A percentile compares a stretch with the other conserved stretches of the same genome.
Conservation (phyloP, 2,888 invertebrate species). For the Chironomus riparius region DNA sequence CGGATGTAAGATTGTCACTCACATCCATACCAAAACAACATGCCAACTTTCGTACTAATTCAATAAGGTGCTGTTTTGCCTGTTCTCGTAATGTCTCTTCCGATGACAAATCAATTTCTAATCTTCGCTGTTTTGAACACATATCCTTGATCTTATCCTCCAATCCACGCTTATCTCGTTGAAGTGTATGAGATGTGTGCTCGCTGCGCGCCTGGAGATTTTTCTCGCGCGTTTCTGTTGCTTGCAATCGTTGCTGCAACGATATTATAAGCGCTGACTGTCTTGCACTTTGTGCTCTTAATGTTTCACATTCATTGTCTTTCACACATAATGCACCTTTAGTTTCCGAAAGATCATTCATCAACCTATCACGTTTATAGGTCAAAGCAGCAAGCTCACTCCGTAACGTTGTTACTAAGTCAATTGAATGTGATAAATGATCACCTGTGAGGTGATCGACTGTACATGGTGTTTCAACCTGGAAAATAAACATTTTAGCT, state of each 20-base stretch:
- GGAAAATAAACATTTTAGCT: background rate
- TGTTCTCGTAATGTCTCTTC: slow-evolving; percentile 70
- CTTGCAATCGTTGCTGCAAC: slow-evolving; percentile 66
- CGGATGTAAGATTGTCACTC: slow-evolving; percentile 57
- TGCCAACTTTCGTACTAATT: slow-evolving; percentile 62
- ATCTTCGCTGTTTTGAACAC: slow-evolving; percentile 60
- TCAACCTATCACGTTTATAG: slow-evolving; percentile 72
- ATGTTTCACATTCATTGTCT: slow-evolving; percentile 70
- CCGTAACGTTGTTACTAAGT: slow-evolving; percentile 63
- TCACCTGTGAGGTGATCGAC: slow-evolving; percentile 33
- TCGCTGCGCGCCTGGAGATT: slow-evolving; percentile 34
- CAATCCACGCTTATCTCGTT: slow-evolving; percentile 60
- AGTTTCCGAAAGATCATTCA: slow-evolving; percentile 65
- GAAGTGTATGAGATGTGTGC: slow-evolving; percentile 52
- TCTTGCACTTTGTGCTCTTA: slow-evolving; percentile 74
- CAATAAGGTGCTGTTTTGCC: slow-evolving; percentile 54
- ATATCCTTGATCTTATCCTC: slow-evolving; percentile 71
- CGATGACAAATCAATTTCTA: slow-evolving; percentile 61
- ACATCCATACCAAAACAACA: slow-evolving; percentile 63
- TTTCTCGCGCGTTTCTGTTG: slow-evolving; percentile 68
- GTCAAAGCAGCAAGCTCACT: slow-evolving; percentile 78
- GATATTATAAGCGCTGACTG: slow-evolving; percentile 74
- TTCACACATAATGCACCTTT: slow-evolving; percentile 60
- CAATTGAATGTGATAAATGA: slow-evolving; percentile 42
- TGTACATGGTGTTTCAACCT: slow-evolving; percentile 33